These are phyloP conservation scores for Calameuta filiformis DNA, from an alignment of 2,888 invertebrate species.

Conservation along the genomic window DNA sequence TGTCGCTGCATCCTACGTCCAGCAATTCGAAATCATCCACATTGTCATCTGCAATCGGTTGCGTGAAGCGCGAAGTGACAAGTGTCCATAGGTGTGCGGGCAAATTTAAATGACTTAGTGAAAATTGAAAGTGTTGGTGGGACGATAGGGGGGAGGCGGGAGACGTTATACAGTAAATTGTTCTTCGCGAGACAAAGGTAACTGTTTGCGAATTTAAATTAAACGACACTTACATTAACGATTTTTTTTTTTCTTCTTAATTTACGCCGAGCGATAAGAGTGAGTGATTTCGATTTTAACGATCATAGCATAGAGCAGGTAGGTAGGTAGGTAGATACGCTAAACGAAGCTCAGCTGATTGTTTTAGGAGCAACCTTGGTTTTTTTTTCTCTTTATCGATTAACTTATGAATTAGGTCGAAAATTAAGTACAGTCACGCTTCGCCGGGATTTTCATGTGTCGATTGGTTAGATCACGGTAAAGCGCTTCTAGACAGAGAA, in stretches of 20 bases:
- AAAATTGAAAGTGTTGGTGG: too few species aligned
- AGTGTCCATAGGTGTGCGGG: too few species aligned
- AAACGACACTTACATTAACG: constrained; percentile 4
- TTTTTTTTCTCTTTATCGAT: background rate
- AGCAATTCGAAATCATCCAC: too few species aligned
- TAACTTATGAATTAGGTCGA: constrained; percentile 7
- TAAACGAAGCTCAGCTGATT: constrained; percentile 64
- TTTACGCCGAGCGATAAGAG: constrained; percentile 17
- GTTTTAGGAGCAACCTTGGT: constrained; percentile 52
- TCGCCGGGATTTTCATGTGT: background rate
- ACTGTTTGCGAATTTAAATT: background rate
- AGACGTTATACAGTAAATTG: constrained; percentile 22
- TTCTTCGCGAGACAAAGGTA: too few species aligned
- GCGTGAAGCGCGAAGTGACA: too few species aligned
- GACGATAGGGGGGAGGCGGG: too few species aligned
- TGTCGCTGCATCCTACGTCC: too few species aligned
- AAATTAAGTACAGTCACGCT: constrained; percentile 3
- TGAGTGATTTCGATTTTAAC: too few species aligned
- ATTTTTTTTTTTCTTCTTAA: constrained; percentile 25
- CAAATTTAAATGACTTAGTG: too few species aligned
- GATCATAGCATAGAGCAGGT: constrained; percentile 2
- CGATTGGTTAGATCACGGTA: too few species aligned
- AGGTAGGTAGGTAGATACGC: constrained; percentile 33
- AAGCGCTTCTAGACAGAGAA: background rate
- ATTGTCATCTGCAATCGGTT: too few species aligned